Evolutionary conservation across 2,888 invertebrate genomes (phyloP).

Genomic region (Megamerina dolium): DNA sequence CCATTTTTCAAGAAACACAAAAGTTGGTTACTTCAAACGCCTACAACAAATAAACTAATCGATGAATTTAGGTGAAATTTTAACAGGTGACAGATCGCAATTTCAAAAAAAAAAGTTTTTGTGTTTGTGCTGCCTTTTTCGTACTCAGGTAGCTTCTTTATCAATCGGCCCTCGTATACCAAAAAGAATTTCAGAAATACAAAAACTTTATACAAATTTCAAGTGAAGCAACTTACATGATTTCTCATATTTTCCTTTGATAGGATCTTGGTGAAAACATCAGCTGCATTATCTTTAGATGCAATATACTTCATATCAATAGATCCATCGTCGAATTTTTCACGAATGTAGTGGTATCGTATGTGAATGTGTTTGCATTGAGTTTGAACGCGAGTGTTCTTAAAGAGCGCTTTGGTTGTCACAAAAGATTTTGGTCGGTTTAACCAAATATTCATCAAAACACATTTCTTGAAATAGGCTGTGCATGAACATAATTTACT

Average conservation of each 20-base stretch:
- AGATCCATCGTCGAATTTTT: neutral
- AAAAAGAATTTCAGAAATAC: too few species aligned
- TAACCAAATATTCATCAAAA: neutral
- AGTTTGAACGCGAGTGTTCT: neutral
- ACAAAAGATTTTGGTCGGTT: conserved; percentile 4
- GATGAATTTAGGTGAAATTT: too few species aligned
- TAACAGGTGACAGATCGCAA: too few species aligned
- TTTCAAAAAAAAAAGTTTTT: too few species aligned
- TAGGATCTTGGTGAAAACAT: neutral
- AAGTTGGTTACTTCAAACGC: too few species aligned
- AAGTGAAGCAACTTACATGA: neutral
- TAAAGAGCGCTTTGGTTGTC: conserved; percentile 6
- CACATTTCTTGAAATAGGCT: conserved; percentile 8
- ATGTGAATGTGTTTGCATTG: neutral
- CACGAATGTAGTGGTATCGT: neutral
- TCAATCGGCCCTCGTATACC: too few species aligned
- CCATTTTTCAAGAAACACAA: too few species aligned
- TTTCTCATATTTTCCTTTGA: neutral
- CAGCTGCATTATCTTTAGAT: neutral
- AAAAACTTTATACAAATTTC: neutral
- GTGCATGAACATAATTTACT: conserved; percentile 6
- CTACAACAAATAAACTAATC: too few species aligned
- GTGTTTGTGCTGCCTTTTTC: too few species aligned
- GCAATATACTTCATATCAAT: neutral
- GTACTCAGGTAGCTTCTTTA: too few species aligned